Percentiles rank a stretch among this genome's conserved stretches.
phyloP scores from a whole-genome alignment of 2,113 vertebrate species.

The Edolisoma coerulescens region DNA sequence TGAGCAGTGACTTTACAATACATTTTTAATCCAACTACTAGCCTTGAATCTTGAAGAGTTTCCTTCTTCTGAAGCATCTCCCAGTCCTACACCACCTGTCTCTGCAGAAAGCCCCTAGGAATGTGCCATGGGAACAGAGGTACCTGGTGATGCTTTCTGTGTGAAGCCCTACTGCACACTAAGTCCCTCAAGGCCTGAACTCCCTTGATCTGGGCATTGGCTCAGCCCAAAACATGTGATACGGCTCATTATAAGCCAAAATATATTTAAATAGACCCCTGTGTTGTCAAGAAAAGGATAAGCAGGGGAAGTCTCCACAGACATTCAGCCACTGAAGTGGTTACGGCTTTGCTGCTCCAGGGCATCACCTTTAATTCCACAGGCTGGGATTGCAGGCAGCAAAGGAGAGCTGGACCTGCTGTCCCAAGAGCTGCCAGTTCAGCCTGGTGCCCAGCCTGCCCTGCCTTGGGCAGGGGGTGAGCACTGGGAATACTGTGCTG shows the following conservation, averaged over 20 bases:
- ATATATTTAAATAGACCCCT: neutral
- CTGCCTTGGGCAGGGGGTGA: neutral
- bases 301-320: neutral
- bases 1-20: neutral
- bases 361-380: too few relatives aligned
- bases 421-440: neutral
- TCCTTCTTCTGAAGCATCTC: neutral
- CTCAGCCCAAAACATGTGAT: neutral
- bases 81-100: neutral
- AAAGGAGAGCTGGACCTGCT: neutral
- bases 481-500: neutral
- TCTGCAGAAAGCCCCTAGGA: neutral
- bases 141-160: neutral
- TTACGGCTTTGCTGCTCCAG: neutral
- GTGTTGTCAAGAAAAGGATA: neutral
- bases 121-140: fast-evolving
- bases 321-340: neutral
- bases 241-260: neutral
- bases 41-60: neutral
- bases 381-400: neutral
- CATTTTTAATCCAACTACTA: neutral
- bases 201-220: neutral
- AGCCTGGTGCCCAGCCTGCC: neutral
- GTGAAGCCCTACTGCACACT: neutral
- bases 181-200: neutral